Evolutionary conservation across 2,797 vertebrate genomes (phyloP), one percentile per base, ranked within the genome.

Genomic region (Alcedo atthis): DNA sequence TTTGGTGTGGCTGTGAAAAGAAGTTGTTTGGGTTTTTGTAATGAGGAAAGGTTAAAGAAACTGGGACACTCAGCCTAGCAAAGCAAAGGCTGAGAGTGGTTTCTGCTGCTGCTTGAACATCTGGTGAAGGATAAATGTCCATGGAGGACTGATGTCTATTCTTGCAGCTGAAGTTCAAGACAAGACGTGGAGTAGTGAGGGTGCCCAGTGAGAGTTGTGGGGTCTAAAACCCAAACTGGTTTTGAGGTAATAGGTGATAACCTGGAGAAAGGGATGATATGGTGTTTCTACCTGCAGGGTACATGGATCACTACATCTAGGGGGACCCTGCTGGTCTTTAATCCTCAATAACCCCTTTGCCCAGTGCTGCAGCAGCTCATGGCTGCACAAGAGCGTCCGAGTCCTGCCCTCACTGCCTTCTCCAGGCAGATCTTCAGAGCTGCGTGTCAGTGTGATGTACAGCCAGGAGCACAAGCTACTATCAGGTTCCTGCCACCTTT

Each of bases 381-480:
- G 43, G 28, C 25, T 66, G 37, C 15, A 6, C 10, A 17, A 19
- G 8, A 2, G 10, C 15, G 8, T 30, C 3, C 0, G 0, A 12
- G 40, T 40, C 28, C 43, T 79, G 45, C 75, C 53, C 53, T 63
- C 58, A 5, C 20, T 5, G 3, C 33, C n/a, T 42, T 54, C 66
- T 88, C 40, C 53, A 61, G 28, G 17, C 0, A 48, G 59, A 88
- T 48, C 32, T 55, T 57, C 33, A 42, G 79, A 87, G 66, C 43
- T 58, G n/a, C 1, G 2, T 53, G 68, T 46, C 66, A 66, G 51
- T 9, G 62, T 62, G 68, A 78, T 46, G 17, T 40, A 59, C 70
- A 74, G 33, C 49, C 57, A 9, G 37, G 28, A 86, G 63, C 63
- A 43, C 30, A 33, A 57, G 57, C 69, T 75, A 7, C 73, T 75